Base-by-base conservation (phyloP, 2,113 vertebrate genomes). In the Bufo bufo region DNA sequence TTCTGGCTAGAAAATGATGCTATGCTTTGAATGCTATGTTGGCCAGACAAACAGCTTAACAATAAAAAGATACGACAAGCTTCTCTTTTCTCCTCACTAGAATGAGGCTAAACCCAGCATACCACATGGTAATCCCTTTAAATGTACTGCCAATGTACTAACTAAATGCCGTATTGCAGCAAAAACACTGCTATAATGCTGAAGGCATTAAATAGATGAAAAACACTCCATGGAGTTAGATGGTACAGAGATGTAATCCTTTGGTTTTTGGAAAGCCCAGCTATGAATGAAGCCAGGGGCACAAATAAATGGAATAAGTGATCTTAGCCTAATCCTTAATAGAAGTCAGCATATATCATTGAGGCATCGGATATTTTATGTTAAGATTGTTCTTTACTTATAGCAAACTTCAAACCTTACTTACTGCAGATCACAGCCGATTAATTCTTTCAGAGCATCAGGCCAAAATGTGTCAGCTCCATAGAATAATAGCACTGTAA, bases 161-260 rank as follows among this genome's bases (percentile, higher is more conserved):
- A 93, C 94, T 94, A 93, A 94, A 93, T 33, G 63, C 87, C 17
- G 87, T 89, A 91, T 90, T 81, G 92, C 89, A 61, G 90, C 81
- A 83, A 85, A 90, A 89, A 87, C 52, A 91, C 77, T 3, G 3
- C 90, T 81, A 6, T 82, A 93, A 93, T 90, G 90, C 93, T 92
- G 92, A 91, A 93, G 92, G 93, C 93, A 94, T 94, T 93, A 92
- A 74, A 89, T 82, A 94, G 92, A 94, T 92, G 92, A 94, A 93
- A 94, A 90, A 88, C 92, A 93, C 90, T 94, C 90, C 84, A 90
- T 82, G 0, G 78, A 91, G 89, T 82, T 79, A 89, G 92, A 90
- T 89, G 91, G 91, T 90, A 89, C 52, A 50, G 91, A 93, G 92
- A 92, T 91, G 92, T 93, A 91, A 91, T 88, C 91, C 92, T 91